These are phyloP conservation scores for Falco concolor DNA, from an alignment of 2,797 vertebrate species.

Conservation along the genomic window DNA sequence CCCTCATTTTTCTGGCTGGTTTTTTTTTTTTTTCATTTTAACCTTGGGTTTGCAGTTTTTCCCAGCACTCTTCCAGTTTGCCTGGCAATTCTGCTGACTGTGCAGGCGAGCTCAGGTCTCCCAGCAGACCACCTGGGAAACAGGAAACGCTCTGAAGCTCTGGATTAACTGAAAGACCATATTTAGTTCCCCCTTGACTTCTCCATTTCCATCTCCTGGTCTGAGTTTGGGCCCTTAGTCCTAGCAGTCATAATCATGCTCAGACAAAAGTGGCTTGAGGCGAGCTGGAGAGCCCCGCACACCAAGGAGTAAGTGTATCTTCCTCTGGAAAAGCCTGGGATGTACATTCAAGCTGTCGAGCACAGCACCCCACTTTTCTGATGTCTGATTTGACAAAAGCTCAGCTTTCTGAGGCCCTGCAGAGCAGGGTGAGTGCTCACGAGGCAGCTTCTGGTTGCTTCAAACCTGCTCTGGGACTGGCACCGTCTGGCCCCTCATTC, in stretches of 20 bases:
- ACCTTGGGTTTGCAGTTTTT: background rate
- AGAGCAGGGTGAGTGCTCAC: background rate
- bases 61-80: background rate
- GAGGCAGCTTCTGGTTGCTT: background rate
- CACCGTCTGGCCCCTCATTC: fast-evolving
- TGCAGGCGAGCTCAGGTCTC: background rate
- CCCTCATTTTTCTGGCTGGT: background rate
- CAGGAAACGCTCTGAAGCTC: conserved; percentile 6
- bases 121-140: conserved; percentile 51
- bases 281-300: background rate
- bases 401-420: background rate
- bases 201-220: conserved; percentile 28
- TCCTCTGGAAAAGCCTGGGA: background rate
- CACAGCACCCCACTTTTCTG: background rate
- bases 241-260: background rate
- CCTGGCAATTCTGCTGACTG: conserved; percentile 10
- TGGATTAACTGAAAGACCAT: conserved; percentile 39
- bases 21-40: background rate
- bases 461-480: background rate
- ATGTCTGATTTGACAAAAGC: background rate
- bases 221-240: background rate
- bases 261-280: background rate
- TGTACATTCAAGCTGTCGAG: background rate
- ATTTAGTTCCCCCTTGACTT: conserved; percentile 1
- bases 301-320: background rate